phyloP scores from a whole-genome alignment of 2,797 vertebrate species.

The Aulostomus chinensis region DNA sequence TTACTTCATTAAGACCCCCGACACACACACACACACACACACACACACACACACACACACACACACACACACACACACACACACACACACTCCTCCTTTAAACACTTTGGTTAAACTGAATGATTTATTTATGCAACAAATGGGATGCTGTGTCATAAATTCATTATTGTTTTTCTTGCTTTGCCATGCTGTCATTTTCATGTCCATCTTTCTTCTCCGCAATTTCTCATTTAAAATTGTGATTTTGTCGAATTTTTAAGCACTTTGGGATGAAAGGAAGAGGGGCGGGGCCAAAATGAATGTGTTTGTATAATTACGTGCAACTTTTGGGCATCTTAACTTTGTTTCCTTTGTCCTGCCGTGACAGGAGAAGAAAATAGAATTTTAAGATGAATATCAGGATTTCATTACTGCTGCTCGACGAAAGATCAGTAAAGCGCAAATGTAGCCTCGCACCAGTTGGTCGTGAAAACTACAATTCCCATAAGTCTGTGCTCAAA shows the following conservation, averaged over 20 bases:
- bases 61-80: conserved; percentile 15
- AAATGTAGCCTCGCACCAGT: no score
- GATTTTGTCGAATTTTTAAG: not conserved
- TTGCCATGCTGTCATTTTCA: not conserved
- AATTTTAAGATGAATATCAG: no score
- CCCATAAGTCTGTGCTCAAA: conserved; percentile 6
- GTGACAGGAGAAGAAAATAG: no score
- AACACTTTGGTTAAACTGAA: not conserved
- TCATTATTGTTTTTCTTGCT: conserved; percentile 22
- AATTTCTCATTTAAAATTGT: not conserved
- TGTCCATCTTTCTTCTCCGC: not conserved
- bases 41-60: conserved; percentile 15
- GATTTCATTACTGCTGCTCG: no score
- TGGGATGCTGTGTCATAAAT: conserved; percentile 13
- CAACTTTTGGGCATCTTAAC: not conserved
- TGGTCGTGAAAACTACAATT: conserved; percentile 11
- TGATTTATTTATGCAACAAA: conserved; percentile 34
- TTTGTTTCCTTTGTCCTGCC: no score
- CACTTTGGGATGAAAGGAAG: not conserved
- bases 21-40: no score
- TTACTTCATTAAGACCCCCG: conserved; percentile 49
- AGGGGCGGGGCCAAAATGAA: not conserved
- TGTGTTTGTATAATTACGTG: not conserved
- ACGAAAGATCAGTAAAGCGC: no score
- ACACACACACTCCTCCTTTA: conserved; percentile 13